Conservation (phyloP, 2,113 vertebrate species). For the Physeter macrocephalus region DNA sequence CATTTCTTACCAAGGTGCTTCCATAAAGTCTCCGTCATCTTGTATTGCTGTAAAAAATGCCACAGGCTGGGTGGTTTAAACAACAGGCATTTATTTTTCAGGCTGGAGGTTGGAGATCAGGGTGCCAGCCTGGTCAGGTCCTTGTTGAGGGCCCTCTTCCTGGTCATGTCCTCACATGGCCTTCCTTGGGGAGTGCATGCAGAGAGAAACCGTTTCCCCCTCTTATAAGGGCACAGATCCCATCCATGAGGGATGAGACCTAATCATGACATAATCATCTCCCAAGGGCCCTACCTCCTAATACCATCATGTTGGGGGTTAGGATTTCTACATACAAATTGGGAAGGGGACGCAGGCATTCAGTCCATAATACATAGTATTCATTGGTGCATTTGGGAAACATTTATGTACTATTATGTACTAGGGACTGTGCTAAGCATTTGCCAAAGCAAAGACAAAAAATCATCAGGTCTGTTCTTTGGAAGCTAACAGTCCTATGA, state of each 20-base stretch:
- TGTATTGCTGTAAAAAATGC: background rate
- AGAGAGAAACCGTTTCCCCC: background rate
- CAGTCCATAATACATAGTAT: background rate
- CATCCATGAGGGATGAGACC: background rate
- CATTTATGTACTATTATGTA: background rate
- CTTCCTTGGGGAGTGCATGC: background rate
- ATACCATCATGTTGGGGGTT: background rate
- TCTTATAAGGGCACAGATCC: background rate
- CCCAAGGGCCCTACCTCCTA: background rate
- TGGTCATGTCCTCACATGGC: background rate
- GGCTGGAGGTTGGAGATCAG: background rate
- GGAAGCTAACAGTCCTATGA: background rate
- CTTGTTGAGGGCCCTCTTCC: background rate
- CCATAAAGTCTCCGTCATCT: background rate
- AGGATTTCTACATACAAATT: background rate
- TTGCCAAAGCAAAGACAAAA: background rate
- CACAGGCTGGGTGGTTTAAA: background rate
- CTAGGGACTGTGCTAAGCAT: background rate
- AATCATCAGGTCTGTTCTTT: background rate
- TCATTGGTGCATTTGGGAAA: background rate
- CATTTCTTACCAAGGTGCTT: background rate
- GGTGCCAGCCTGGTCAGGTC: background rate
- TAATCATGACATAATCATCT: background rate
- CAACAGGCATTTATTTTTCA: background rate
- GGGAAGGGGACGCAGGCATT: background rate